Evolutionary conservation across 2,888 invertebrate species (phyloP), one percentile per base, ranked within the genome.

Genomic region (Mylabris sibirica): DNA sequence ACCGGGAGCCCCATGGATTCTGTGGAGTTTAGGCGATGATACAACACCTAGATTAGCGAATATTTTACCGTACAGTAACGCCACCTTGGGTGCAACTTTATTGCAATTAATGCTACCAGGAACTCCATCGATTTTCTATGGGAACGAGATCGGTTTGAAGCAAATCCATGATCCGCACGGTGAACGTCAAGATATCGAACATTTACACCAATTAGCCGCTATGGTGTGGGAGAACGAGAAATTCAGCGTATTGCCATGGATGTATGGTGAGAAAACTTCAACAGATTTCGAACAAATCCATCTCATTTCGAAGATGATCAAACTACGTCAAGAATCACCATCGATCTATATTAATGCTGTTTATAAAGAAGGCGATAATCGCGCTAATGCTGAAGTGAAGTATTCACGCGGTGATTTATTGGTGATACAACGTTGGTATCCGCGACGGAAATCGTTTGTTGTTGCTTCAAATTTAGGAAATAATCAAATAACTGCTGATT

Each of bases 111-210:
- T 93, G 85, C 86, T 98, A 49, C 97, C 97, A 0, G 98, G 93
- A 3, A 94, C 96, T 0, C 90, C 95, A 0, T 93, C 91, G 75
- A 90, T 96, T 76, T 95, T 96, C 84, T 97, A 97, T 83, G 97
- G 97, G 0, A 96, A 97, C 83, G 97, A 97, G 87, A 90, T 97
- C 71, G 92, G 92, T 1, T 85, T 95, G 74, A 86, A 87, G 60
- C 89, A 91, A 74, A 81, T 88, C 2, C 80, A 86, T 57, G 89
- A 89, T 76, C 85, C 88, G 5, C 86, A 89, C 74, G 86, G 86
- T 65, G 90, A 91, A 78, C 87, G 88, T 68, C 86, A 87, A 71
- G 89, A 89, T 77, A 86, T 89, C 44, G 86, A 87, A 75, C 89
- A 91, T 79, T 82, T 92, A 14, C 90, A 91, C 75, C 92, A 93